These are phyloP conservation scores for Sicus ferrugineus DNA, from an alignment of 2,888 invertebrate genomes.

Conservation along the genomic window DNA sequence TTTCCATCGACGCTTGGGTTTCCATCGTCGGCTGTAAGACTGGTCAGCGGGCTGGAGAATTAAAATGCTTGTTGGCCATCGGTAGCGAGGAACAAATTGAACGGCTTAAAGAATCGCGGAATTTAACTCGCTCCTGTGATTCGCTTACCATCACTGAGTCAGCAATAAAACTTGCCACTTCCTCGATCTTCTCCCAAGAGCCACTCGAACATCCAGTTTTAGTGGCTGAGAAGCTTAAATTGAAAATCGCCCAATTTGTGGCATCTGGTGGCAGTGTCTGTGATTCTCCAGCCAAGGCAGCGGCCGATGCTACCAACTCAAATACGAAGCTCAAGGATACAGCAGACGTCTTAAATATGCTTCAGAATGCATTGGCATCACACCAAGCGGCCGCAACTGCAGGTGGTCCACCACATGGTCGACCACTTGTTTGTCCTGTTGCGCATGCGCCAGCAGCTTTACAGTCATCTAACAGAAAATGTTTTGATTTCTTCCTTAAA, in stretches of 20 bases:
- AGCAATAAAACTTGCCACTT: background rate
- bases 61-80: constrained; percentile 69
- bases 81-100: constrained; percentile 71
- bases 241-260: constrained; percentile 24
- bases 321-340: constrained; percentile 44
- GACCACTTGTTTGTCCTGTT: background rate
- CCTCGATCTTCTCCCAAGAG: background rate
- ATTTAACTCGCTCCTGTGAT: constrained; percentile 40
- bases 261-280: constrained; percentile 8
- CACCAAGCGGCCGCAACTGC: constrained; percentile 12
- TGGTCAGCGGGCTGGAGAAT: constrained; percentile 66
- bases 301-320: constrained; percentile 7
- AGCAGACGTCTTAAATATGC: constrained; percentile 54
- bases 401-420: constrained; percentile 10
- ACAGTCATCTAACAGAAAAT: constrained; percentile 34
- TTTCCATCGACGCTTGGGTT: constrained; percentile 71
- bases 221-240: constrained; percentile 19
- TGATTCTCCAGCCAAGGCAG: constrained; percentile 1
- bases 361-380: constrained; percentile 49
- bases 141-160: background rate
- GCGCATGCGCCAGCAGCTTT: background rate
- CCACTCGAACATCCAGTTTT: constrained; percentile 16
- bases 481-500: constrained; percentile 65
- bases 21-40: constrained; percentile 65
- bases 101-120: constrained; percentile 65